Base-by-base conservation (phyloP, 2,888 invertebrate species). In the Antheraea assamensis region DNA sequence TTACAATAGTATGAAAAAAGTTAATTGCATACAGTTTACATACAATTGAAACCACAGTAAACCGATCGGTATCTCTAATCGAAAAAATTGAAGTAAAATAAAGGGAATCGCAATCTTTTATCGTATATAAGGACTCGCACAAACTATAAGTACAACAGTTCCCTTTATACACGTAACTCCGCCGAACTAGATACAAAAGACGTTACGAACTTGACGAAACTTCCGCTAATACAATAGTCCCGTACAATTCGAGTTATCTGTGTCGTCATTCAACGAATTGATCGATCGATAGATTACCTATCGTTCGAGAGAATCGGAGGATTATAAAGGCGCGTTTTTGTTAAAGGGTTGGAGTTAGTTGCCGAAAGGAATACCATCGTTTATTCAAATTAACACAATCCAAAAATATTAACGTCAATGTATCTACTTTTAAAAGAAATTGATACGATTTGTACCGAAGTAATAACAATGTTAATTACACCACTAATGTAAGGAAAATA, bases 211-310 rank as follows among this genome's bases (percentile, higher is more conserved):
- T 68, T 35, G 68, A 31, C 31, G 68, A 68, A 68, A 35, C 68
- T 68, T 68, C 68, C 68, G 68, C 35, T 35, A 24, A 35, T 35
- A 68, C 68, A 68, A 68, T 68, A 68, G 35, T 24, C 19, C 17
- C 31, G 68, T 35, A 68, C 35, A 68, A 68, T 35, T 35, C 68
- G 31, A 68, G 31, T 21, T 68, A 68, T 68, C 21, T 68, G 21
- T 42, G 13, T 21, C n/a, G 3, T 21, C 68, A 35, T 68, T 68
- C 68, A 68, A 7, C n/a, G 61, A 35, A 13, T 35, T 68, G 68
- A 68, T 68, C 68, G 68, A 68, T 68, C 68, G 35, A 35, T 35
- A 68, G 68, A 68, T 68, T 68, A 68, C 68, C 35, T 68, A 68
- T 68, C 68, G 21, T 35, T 24, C 0, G 35, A 21, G 35, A 68